Evolutionary conservation across 2,888 invertebrate genomes (phyloP).

Genomic region (Nymphalis polychloros): DNA sequence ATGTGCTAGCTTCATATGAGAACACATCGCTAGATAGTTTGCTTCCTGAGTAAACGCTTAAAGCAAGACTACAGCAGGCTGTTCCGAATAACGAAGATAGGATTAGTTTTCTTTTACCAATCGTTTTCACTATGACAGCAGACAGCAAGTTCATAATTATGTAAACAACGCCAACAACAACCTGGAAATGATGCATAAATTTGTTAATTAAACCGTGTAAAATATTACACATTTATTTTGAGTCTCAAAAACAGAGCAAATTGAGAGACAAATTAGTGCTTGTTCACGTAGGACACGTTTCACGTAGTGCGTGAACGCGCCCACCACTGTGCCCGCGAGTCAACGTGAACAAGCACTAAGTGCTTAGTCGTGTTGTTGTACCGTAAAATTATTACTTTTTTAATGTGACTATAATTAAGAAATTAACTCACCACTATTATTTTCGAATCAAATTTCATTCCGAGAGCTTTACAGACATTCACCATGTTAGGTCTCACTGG

Average conservation of each 20-base stretch:
- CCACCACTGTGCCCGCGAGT: no score
- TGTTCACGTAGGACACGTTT: no score
- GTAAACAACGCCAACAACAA: slow-evolving; percentile 60
- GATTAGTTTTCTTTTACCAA: slow-evolving; percentile 70
- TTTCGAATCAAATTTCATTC: slow-evolving; percentile 73
- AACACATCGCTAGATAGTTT: slow-evolving; percentile 56
- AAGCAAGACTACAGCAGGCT: slow-evolving; percentile 55
- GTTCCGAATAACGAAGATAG: slow-evolving; percentile 60
- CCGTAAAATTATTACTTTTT: no score
- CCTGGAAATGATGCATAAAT: slow-evolving; percentile 51
- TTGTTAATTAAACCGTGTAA: no score
- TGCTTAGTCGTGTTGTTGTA: no score
- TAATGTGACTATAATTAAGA: no score
- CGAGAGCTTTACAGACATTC: slow-evolving; percentile 74
- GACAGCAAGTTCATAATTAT: slow-evolving; percentile 65
- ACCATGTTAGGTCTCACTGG: slow-evolving; percentile 81
- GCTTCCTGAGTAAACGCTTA: slow-evolving; percentile 61
- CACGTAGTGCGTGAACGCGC: no score
- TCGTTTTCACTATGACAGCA: slow-evolving; percentile 60
- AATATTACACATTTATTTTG: no score
- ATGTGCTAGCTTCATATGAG: slow-evolving; percentile 65
- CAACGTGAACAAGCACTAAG: no score
- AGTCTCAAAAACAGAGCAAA: no score
- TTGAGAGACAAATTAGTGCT: no score
- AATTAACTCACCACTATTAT: slow-evolving; percentile 70